phyloP scores from a whole-genome alignment of 2,113 vertebrate species.

The Nipponia nippon region DNA sequence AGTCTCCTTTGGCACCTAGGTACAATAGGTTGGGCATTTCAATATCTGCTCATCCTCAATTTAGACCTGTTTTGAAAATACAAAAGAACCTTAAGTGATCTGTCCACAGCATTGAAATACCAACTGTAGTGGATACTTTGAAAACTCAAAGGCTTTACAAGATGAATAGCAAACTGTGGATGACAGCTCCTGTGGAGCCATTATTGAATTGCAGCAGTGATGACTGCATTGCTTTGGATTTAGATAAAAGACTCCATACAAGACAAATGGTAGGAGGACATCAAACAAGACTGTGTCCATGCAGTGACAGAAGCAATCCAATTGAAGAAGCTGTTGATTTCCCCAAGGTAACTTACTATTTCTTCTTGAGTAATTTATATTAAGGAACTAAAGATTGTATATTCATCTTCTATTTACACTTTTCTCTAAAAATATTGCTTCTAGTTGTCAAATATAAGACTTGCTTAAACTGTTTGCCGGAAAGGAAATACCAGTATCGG shows the following conservation, averaged over 20 bases:
- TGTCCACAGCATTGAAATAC: constrained; percentile 76
- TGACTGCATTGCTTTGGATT: constrained; percentile 97
- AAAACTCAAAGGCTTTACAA: constrained; percentile 85
- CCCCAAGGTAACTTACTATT: constrained; percentile 86
- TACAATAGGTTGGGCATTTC: constrained; percentile 67
- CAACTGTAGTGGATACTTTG: constrained; percentile 78
- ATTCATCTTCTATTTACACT: constrained; percentile 80
- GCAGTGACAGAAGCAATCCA: constrained; percentile 94
- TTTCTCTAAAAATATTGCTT: constrained; percentile 66
- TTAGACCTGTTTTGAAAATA: constrained; percentile 73
- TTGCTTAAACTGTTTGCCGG: constrained; percentile 7
- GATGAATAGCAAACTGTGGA: constrained; percentile 94
- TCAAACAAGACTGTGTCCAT: constrained; percentile 96
- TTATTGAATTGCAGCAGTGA: constrained; percentile 95
- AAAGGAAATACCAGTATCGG: constrained; percentile 41
- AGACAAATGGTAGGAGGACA: constrained; percentile 95
- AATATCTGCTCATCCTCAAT: constrained; percentile 62
- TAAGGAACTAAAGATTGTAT: constrained; percentile 79
- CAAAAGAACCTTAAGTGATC: constrained; percentile 78
- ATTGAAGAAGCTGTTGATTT: constrained; percentile 92
- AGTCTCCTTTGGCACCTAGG: constrained; percentile 28
- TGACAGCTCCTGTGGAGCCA: constrained; percentile 93
- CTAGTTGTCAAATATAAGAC: constrained; percentile 42
- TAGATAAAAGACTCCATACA: constrained; percentile 96
- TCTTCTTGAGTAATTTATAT: constrained; percentile 88